Base-by-base conservation (phyloP, 2,113 vertebrate species). In the Oriolus oriolus region DNA sequence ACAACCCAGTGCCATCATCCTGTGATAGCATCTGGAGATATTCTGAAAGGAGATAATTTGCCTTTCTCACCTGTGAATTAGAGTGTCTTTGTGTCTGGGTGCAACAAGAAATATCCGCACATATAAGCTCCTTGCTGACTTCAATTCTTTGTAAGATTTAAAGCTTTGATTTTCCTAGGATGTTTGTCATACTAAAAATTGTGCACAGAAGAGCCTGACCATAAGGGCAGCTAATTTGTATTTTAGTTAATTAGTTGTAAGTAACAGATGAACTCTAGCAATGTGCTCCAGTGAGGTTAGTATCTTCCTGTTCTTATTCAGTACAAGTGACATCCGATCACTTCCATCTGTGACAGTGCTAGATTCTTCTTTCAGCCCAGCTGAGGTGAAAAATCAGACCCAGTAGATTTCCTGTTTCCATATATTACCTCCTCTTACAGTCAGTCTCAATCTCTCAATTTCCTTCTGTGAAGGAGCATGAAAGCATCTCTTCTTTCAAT, bases 341-440 rank as follows among this genome's bases (percentile, higher is more conserved):
- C 64, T 93, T 84, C 94, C 93, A 89, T 96, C 91, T 97, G 93
- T 85, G 74, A 73, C 71, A 50, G 28, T 65, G 41, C 74, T 73
- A 52, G 61, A 66, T 68, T 87, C 61, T 90, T 91, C 77, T 86
- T 80, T 70, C 79, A 90, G 57, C 59, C 85, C 85, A 93, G 91
- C 63, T 88, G 95, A 95, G 92, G 92, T 95, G 90, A 95, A 96
- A 90, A 93, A 83, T 74, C 92, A 93, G 53, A 83, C 68, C 68
- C 47, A 59, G 52, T 74, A 91, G 59, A 85, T 87, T 91, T 96
- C 82, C 84, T 94, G 70, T 90, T 96, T 87, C 87, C 19, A 54
- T 81, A 31, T 95, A 79, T 79, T 95, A 26, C 60, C 50, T 84
- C 15, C 50, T 75, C 41, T 94, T 78, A n/a, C 49, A 92, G 79